Conservation (phyloP, 2,888 invertebrate genomes). For the Diloba caeruleocephala region DNA sequence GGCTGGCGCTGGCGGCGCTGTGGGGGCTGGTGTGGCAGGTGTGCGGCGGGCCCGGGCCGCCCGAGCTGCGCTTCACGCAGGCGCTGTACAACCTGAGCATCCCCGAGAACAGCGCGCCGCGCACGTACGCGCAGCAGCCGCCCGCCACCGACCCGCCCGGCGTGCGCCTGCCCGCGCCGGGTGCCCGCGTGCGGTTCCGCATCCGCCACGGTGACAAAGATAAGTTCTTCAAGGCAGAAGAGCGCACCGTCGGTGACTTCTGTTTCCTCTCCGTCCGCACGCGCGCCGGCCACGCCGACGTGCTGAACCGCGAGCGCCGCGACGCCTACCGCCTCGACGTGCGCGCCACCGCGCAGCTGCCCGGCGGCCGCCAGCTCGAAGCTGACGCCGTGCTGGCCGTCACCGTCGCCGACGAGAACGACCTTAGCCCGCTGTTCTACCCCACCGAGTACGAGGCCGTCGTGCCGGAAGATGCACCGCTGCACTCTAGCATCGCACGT, state of each 20-base stretch:
- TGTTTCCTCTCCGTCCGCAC: slow-evolving; percentile 97
- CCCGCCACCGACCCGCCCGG: slow-evolving; percentile 94
- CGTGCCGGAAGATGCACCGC: slow-evolving; percentile 96
- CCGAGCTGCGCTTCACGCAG: slow-evolving; percentile 91
- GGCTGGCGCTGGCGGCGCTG: slow-evolving; percentile 39
- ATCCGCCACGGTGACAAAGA: slow-evolving; percentile 96
- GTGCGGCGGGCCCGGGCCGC: slow-evolving; percentile 67
- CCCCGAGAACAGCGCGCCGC: slow-evolving; percentile 97
- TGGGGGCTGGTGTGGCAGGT: slow-evolving; percentile 54
- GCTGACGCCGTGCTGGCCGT: slow-evolving; percentile 93
- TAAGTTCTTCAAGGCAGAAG: slow-evolving; percentile 97
- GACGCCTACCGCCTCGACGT: slow-evolving; percentile 95
- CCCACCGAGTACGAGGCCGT: slow-evolving; percentile 95
- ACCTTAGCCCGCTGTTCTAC: slow-evolving; percentile 97
- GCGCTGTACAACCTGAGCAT: slow-evolving; percentile 95
- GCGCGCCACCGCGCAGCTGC: slow-evolving; percentile 89
- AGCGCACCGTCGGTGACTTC: slow-evolving; percentile 97
- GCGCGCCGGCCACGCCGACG: slow-evolving; percentile 95
- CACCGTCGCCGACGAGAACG: slow-evolving; percentile 95
- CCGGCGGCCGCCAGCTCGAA: slow-evolving; percentile 90
- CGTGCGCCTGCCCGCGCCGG: slow-evolving; percentile 85
- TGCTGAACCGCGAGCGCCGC: slow-evolving; percentile 97
- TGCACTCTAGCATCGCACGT: slow-evolving; percentile 94
- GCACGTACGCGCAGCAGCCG: slow-evolving; percentile 93
- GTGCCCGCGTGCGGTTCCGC: slow-evolving; percentile 92